Conservation (phyloP, 23 tunicate genomes). For the Aplidium turbinatum region DNA sequence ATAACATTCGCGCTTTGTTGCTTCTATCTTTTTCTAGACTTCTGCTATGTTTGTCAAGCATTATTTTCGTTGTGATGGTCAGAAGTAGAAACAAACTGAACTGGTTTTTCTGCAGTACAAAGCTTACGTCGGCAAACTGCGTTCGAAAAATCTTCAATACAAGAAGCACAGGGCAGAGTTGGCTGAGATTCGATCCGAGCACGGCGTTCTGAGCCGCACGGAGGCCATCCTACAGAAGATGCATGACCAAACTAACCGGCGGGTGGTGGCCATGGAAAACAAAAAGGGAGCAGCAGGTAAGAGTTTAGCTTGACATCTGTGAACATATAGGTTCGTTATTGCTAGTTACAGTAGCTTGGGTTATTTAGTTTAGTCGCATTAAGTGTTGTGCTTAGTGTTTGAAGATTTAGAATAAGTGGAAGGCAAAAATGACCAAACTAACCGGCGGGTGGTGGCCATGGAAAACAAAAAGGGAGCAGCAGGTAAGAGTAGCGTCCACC, state of each 20-base stretch:
- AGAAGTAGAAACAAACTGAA: no score
- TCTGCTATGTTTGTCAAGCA: no score
- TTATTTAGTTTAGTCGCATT: no score
- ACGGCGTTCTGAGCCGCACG: slow-evolving; percentile 77
- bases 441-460: slow-evolving; percentile 20
- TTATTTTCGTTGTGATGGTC: no score
- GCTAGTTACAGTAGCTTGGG: no score
- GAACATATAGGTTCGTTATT: background rate
- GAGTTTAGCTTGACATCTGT: background rate
- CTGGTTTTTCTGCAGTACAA: slow-evolving; percentile 42
- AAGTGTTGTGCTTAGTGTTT: no score
- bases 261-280: slow-evolving; percentile 40
- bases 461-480: slow-evolving; percentile 69
- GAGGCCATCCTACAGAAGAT: slow-evolving; percentile 62
- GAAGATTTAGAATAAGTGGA: no score
- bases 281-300: slow-evolving; percentile 61
- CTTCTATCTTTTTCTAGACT: no score
- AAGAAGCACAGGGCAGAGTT: slow-evolving; percentile 55
- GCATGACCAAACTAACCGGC: slow-evolving; percentile 34
- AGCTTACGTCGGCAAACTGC: slow-evolving; percentile 58
- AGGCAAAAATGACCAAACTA: slow-evolving; percentile 37
- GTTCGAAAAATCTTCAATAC: slow-evolving; percentile 61
- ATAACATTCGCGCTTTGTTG: no score
- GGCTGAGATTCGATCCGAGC: slow-evolving; percentile 71
- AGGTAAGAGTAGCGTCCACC: no score